These are phyloP conservation scores for Bubo scandiacus DNA, from an alignment of 2,113 vertebrate species.

Conservation along the genomic window DNA sequence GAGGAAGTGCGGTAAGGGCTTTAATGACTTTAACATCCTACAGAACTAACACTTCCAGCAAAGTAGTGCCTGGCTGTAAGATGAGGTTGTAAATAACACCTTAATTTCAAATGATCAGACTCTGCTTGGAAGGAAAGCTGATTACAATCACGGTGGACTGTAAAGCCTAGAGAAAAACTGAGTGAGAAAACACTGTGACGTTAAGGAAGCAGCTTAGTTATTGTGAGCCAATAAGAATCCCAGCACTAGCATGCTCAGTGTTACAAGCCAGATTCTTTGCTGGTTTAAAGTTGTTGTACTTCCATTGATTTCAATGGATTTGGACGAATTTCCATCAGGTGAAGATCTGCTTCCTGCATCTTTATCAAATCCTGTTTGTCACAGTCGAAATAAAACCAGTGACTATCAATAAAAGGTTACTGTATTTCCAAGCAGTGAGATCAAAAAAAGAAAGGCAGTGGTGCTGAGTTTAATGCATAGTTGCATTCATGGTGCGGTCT, in stretches of 20 bases:
- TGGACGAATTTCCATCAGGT: neutral
- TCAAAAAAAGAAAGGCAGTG: neutral
- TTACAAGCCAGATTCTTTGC: neutral
- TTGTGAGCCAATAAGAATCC: neutral
- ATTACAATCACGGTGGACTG: constrained; percentile 11
- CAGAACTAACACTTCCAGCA: constrained; percentile 53
- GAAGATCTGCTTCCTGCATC: neutral
- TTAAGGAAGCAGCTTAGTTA: constrained; percentile 5
- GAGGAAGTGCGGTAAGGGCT: constrained; percentile 49
- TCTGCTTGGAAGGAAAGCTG: constrained; percentile 39
- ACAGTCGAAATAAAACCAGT: neutral
- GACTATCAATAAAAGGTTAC: neutral
- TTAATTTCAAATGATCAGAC: constrained; percentile 46
- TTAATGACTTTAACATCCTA: constrained; percentile 64
- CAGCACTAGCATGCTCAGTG: neutral
- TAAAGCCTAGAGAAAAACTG: constrained; percentile 15
- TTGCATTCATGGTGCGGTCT: neutral
- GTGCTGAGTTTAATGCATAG: neutral
- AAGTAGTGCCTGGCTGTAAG: constrained; percentile 25
- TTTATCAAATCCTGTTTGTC: neutral
- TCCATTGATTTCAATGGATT: neutral
- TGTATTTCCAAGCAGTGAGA: neutral
- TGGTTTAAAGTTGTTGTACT: neutral
- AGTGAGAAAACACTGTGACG: neutral
- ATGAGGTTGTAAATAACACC: constrained; percentile 54